phyloP scores from a whole-genome alignment of 2,113 vertebrate genomes.

The Equus przewalskii region DNA sequence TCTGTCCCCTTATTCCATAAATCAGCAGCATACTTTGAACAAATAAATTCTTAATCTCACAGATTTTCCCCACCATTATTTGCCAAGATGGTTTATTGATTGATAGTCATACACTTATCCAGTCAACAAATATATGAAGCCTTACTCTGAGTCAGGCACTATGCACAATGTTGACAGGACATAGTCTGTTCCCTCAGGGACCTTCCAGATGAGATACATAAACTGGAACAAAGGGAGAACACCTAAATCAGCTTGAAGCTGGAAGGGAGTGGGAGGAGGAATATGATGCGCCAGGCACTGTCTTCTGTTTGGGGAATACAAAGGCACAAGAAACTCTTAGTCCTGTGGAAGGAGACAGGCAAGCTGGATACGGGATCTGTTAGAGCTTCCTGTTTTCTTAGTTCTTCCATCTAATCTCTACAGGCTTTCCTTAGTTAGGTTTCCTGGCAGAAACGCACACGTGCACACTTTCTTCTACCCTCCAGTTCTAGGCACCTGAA shows the following conservation, averaged over 20 bases:
- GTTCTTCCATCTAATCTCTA: neutral
- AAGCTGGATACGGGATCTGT: neutral
- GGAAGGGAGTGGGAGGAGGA: neutral
- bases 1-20: neutral
- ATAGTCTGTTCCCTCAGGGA: neutral
- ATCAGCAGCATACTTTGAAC: neutral
- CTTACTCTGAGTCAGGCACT: neutral
- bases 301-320: neutral
- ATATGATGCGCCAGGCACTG: no score
- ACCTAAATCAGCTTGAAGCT: neutral
- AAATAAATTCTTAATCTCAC: slow-evolving; percentile 1
- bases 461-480: neutral
- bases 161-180: neutral
- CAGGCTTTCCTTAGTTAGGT: neutral
- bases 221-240: neutral
- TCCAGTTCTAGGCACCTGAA: neutral
- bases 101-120: neutral
- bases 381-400: neutral
- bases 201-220: neutral
- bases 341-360: neutral
- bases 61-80: neutral
- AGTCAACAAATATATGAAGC: neutral
- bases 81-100: neutral
- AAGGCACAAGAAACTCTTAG: neutral
- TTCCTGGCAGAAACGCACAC: neutral